These are phyloP conservation scores for Thunnus maccoyii DNA, from an alignment of 2,113 vertebrate genomes.

Conservation along the genomic window DNA sequence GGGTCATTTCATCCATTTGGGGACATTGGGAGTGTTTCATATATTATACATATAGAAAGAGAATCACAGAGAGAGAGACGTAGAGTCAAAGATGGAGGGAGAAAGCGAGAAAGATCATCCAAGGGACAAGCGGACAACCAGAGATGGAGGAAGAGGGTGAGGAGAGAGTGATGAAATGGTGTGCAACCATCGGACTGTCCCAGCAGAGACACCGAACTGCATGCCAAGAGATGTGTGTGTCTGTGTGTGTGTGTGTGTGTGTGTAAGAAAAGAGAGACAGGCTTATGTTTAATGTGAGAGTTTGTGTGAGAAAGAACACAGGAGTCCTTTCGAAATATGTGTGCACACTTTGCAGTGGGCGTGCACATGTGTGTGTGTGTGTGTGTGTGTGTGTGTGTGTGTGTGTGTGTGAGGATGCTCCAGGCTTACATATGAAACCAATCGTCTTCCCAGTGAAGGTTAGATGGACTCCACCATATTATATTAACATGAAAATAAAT, in stretches of 20 bases:
- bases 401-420: constrained; percentile 45
- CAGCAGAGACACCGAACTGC: constrained; percentile 1
- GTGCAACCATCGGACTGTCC: constrained; percentile 45
- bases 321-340: not conserved
- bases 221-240: constrained; percentile 39
- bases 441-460: constrained; percentile 50
- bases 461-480: constrained; percentile 50
- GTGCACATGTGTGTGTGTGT: not conserved
- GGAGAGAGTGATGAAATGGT: constrained; percentile 63
- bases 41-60: not conserved
- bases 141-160: constrained; percentile 30
- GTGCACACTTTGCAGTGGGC: not conserved
- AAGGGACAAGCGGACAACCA: constrained; percentile 39
- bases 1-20: too few relatives aligned
- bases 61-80: not conserved
- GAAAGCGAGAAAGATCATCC: constrained; percentile 45
- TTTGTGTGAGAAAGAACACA: constrained; percentile 5
- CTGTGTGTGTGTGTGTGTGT: constrained; percentile 12
- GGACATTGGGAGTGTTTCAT: too few relatives aligned
- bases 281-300: not conserved
- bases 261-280: not conserved
- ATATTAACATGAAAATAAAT: constrained; percentile 76
- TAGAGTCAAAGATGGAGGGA: not conserved
- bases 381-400: constrained; percentile 12
- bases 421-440: constrained; percentile 64